Evolutionary conservation across 2,113 vertebrate genomes (phyloP).

Genomic region (Gobiocypris rarus): DNA sequence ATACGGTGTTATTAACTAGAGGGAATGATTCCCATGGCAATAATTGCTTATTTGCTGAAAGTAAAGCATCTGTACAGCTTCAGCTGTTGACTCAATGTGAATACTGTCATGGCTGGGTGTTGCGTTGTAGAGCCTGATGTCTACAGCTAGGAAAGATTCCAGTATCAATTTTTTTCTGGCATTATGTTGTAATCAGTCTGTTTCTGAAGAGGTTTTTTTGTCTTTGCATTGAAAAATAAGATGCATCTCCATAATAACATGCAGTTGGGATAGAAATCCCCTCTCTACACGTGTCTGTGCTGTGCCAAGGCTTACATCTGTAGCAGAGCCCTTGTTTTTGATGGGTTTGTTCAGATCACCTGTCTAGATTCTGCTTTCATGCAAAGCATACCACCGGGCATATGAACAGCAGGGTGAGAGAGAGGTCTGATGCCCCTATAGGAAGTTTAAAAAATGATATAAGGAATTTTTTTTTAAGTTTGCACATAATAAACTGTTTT

Average conservation of each 20-base stretch:
- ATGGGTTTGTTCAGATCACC: conserved; percentile 6
- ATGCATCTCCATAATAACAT: conserved; percentile 28
- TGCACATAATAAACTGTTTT: no score
- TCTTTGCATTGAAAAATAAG: background rate
- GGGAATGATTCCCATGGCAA: background rate
- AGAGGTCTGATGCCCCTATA: no score
- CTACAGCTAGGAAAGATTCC: background rate
- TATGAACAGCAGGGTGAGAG: no score
- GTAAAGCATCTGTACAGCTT: background rate
- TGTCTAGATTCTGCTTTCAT: background rate
- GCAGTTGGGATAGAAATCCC: conserved; percentile 1
- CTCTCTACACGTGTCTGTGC: background rate
- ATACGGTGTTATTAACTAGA: background rate
- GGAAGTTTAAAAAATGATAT: no score
- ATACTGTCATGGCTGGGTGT: background rate
- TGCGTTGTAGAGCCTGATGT: conserved; percentile 8
- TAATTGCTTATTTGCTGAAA: background rate
- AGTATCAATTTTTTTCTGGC: background rate
- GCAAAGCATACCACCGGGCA: background rate
- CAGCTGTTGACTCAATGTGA: background rate
- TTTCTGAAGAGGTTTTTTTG: conserved; percentile 12
- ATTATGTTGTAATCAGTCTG: background rate
- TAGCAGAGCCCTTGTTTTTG: background rate
- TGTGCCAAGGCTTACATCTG: background rate
- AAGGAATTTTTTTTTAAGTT: no score